These are phyloP conservation scores for Bergia sp. DNA, from an alignment of 92 coral and sea anemone species.

Conservation along the genomic window DNA sequence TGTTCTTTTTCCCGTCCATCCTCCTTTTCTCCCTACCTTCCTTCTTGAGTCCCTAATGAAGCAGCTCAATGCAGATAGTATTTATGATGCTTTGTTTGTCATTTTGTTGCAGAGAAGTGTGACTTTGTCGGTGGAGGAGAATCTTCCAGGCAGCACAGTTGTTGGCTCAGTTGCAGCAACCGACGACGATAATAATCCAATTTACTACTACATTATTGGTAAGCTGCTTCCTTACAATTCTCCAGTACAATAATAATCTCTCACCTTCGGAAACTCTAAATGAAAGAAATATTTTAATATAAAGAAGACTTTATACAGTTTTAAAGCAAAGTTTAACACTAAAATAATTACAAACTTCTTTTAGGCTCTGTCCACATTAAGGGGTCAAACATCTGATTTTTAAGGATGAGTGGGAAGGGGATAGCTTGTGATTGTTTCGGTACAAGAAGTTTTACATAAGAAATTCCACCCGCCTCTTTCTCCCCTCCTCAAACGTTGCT, in stretches of 20 bases:
- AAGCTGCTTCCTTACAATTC: not conserved
- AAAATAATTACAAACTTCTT: too few species aligned
- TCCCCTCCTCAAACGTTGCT: too few species aligned
- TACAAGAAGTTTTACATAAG: too few species aligned
- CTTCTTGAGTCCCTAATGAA: not conserved
- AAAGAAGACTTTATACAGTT: not conserved
- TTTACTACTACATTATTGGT: constrained; percentile 82
- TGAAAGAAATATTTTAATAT: too few species aligned
- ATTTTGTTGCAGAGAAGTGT: constrained; percentile 54
- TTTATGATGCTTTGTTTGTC: not conserved
- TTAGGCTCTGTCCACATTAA: too few species aligned
- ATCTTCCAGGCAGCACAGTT: constrained; percentile 70
- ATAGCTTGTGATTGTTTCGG: too few species aligned
- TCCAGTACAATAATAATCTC: not conserved
- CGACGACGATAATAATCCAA: constrained; percentile 66
- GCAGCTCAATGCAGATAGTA: too few species aligned
- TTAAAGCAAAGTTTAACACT: not conserved
- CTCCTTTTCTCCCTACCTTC: too few species aligned
- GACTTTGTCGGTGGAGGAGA: constrained; percentile 80
- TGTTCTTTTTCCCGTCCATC: too few species aligned
- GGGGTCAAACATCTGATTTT: too few species aligned
- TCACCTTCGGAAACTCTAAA: not conserved
- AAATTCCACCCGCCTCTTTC: too few species aligned
- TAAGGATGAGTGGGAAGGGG: too few species aligned
- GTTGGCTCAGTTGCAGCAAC: constrained; percentile 82